phyloP scores from a whole-genome alignment of 2,797 vertebrate genomes.

The Remorina albescens region DNA sequence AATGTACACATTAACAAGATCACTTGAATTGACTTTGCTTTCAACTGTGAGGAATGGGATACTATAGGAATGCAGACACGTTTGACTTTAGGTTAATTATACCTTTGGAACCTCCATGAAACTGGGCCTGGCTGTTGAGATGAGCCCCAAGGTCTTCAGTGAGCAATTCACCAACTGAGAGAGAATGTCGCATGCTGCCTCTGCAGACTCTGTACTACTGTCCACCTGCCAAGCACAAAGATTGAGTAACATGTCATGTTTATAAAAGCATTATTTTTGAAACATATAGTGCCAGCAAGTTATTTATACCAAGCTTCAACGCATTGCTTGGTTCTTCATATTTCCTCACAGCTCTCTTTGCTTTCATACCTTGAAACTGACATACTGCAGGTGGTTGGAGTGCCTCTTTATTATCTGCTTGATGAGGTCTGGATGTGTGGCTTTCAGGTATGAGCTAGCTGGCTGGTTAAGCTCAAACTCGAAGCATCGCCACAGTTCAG shows the following conservation, averaged over 20 bases:
- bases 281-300: background rate
- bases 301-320: background rate
- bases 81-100: conserved; percentile 43
- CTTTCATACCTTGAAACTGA: conserved; percentile 95
- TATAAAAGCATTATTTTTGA: background rate
- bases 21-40: background rate
- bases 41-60: conserved; percentile 12
- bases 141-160: conserved; percentile 97
- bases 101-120: conserved; percentile 99
- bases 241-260: background rate
- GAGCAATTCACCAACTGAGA: conserved; percentile 99
- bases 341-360: background rate
- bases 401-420: conserved; percentile 98
- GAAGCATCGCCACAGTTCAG: conserved; percentile 97
- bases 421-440: conserved; percentile 97
- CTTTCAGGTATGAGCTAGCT: conserved; percentile 95
- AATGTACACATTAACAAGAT: background rate
- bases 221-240: conserved; percentile 89
- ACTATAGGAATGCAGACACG: background rate
- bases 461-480: conserved; percentile 98
- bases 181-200: conserved; percentile 97
- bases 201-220: conserved; percentile 97
- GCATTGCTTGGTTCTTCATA: background rate
- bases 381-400: conserved; percentile 97
- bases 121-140: conserved; percentile 97